Evolutionary conservation across 2,113 vertebrate genomes (phyloP), one percentile per base, ranked within the genome.

Genomic region (Chaetura pelagica): DNA sequence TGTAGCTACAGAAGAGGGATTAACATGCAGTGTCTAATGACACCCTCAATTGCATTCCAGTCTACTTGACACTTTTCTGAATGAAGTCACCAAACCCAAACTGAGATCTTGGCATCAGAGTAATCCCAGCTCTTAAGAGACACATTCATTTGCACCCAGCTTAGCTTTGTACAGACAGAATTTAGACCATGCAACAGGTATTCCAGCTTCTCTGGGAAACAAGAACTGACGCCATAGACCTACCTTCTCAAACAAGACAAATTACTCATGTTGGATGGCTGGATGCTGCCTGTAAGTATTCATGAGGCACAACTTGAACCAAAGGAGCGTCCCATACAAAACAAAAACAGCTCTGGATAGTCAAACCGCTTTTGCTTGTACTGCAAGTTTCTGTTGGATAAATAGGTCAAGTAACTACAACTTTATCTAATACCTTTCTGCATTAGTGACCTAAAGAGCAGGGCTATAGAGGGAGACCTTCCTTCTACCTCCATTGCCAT

Each of bases 311-410:
- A 89, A 66, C n/a, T 90, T 78, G 89, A 94, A 73, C 83, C 69
- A 44, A 34, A 96, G 93, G 94, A 97, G 91, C 46, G 77, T 76
- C 87, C 81, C 81, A 93, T 57, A 82, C 78, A 64, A 82, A 95
- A 82, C 58, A 94, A 62, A 87, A 96, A 66, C 91, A 90, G 88
- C 46, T 21, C 71, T 62, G 91, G 29, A 95, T 15, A 94, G 96
- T 91, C 86, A 92, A 91, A 96, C 96, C 89, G 94, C 96, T 95
- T 87, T 40, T 94, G 95, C 95, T 94, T 81, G 95, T 96, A 93
- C 2, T 46, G 78, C 93, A 76, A 89, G 94, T 93, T 93, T 94
- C 93, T 94, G 74, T 76, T 85, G 96, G 89, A 89, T 94, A 96
- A 96, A 95, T 93, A 97, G 94, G 96, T 93, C 94, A 96, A 67